These are phyloP conservation scores for Mugil cephalus DNA, from an alignment of 2,113 vertebrate genomes.

Conservation along the genomic window DNA sequence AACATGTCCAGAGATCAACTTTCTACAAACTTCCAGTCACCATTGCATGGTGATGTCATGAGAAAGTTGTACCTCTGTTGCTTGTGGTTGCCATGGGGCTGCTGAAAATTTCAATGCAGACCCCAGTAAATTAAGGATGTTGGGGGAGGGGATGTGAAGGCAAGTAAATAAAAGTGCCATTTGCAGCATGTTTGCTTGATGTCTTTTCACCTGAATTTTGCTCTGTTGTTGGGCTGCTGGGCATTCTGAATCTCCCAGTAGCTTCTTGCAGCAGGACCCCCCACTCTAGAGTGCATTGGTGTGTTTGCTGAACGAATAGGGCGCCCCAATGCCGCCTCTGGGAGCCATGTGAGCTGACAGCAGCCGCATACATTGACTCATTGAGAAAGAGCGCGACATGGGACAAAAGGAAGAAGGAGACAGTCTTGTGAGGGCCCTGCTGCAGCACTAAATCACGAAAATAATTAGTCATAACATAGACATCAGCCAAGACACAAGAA, in stretches of 20 bases:
- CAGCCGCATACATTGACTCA: slow-evolving; percentile 55
- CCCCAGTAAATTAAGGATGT: slow-evolving; percentile 73
- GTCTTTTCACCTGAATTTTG: slow-evolving; percentile 66
- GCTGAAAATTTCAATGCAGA: slow-evolving; percentile 71
- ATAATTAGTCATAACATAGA: slow-evolving; percentile 57
- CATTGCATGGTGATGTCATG: slow-evolving; percentile 79
- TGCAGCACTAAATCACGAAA: slow-evolving; percentile 48
- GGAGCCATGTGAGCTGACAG: slow-evolving; percentile 70
- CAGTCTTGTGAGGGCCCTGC: slow-evolving; percentile 51
- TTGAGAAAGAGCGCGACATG: slow-evolving; percentile 47
- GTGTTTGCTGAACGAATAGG: slow-evolving; percentile 66
- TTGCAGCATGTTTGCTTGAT: slow-evolving; percentile 79
- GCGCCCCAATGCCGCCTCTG: slow-evolving; percentile 35
- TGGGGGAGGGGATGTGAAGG: slow-evolving; percentile 63
- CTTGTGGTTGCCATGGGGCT: slow-evolving; percentile 85
- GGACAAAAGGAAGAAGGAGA: slow-evolving; percentile 57
- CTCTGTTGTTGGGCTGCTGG: slow-evolving; percentile 66
- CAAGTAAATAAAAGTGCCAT: slow-evolving; percentile 81
- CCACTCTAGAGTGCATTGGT: slow-evolving; percentile 43
- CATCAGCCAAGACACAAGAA: slow-evolving; percentile 41
- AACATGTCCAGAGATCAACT: slow-evolving; percentile 21
- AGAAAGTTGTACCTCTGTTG: slow-evolving; percentile 83
- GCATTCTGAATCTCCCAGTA: slow-evolving; percentile 31
- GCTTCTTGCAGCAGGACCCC: slow-evolving; percentile 38
- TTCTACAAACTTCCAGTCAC: slow-evolving; percentile 35